Evolutionary conservation across 1,140 invertebrate species (phyloP), one percentile per base, ranked within the genome.

Genomic region (Trichogramma pretiosum): DNA sequence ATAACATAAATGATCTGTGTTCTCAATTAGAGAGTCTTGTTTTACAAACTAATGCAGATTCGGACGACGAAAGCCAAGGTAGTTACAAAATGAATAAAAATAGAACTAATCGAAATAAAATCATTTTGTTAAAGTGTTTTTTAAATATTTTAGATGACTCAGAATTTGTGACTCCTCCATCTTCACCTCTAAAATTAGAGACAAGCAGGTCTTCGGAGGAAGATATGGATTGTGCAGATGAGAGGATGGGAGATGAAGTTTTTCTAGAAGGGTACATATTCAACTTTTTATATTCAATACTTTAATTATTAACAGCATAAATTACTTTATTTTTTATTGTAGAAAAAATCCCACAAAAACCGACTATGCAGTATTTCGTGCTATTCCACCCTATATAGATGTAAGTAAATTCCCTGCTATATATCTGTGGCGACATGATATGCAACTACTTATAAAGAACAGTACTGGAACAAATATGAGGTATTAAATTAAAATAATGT

Each of bases 311-410:
- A 22, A 40, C 41, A 41, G 34, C 22, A 37, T 23, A 19, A 46
- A 28, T 44, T 53, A 45, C 36, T 43, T 30, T 59, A 39, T 39
- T 49, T 53, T 51, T 17, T 53, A 42, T 72, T 75, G 42, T 58
- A 84, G 82, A 9, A 74, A 77, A 52, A 70, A 74, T 50, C 81
- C 83, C 14, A 78, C 79, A 0, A 85, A 83, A 61, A 74, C 79
- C 42, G 85, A 88, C 66, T 67, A 78, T 46, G 74, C 82, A 26
- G 84, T 85, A 35, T 79, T 75, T 47, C 81, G 82, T 56, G 84
- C 84, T 5, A 59, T 87, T 46, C 67, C 23, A 56, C 73, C 48
- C 61, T 67, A 41, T 22, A 67, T 86, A 35, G 65, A 72, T 22
- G 57, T 72, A 19, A 65, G 74, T 18, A 61, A 75, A 48, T 81